Conservation (phyloP, 1,140 invertebrate species). For the Adelges cooleyi region DNA sequence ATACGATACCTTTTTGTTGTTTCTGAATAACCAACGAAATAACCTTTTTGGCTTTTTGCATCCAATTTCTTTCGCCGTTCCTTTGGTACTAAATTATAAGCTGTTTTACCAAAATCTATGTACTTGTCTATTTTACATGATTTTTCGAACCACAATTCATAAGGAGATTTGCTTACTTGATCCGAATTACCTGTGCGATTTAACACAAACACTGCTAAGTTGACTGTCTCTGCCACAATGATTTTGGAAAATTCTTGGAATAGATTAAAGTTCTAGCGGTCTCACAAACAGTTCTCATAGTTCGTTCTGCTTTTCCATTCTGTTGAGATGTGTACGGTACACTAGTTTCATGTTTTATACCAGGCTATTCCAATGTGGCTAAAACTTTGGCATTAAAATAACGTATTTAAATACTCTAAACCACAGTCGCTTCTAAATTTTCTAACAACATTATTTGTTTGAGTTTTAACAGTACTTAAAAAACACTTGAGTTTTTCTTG, state of each 20-base stretch:
- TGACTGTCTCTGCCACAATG: constrained; percentile 29
- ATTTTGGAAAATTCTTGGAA: constrained; percentile 30
- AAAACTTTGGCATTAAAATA: neutral
- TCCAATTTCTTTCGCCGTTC: constrained; percentile 36
- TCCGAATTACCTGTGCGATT: too few relatives aligned
- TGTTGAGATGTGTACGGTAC: constrained; percentile 41
- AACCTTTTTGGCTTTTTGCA: constrained; percentile 33
- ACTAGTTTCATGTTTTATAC: constrained; percentile 37
- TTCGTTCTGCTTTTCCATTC: constrained; percentile 41
- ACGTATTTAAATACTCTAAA: constrained; percentile 36
- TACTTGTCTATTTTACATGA: too few relatives aligned
- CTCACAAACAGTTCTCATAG: constrained; percentile 36
- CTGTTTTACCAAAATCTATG: constrained; percentile 40
- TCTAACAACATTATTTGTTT: neutral
- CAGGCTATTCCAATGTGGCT: constrained; percentile 32
- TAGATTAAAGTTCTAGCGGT: constrained; percentile 35
- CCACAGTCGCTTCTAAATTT: constrained; percentile 40
- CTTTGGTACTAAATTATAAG: constrained; percentile 34
- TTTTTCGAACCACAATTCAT: too few relatives aligned
- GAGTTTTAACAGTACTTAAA: neutral
- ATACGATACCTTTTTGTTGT: constrained; percentile 36
- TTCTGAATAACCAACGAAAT: constrained; percentile 38
- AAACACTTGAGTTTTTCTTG: constrained; percentile 30
- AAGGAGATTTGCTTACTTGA: too few relatives aligned
- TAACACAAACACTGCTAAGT: constrained; percentile 37